Conservation (phyloP, 2,113 vertebrate genomes). For the Tachycineta bicolor region DNA sequence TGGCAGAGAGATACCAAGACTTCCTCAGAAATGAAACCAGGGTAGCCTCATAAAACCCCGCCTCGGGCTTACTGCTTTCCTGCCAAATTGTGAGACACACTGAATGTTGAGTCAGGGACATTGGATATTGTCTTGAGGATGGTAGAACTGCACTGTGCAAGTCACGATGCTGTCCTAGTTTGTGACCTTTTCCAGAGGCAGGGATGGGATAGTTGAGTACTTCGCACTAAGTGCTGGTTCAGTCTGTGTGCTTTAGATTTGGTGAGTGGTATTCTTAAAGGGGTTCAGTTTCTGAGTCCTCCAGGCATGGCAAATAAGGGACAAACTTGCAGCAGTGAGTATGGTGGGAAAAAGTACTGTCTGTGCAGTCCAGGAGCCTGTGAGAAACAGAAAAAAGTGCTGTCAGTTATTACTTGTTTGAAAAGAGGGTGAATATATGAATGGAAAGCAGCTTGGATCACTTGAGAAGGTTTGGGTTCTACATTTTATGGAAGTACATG, state of each 20-base stretch:
- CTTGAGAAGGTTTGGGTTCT: background rate
- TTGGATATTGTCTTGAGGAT: background rate
- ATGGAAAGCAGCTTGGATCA: background rate
- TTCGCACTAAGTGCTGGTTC: background rate
- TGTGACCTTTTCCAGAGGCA: background rate
- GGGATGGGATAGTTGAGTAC: background rate
- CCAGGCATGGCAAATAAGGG: background rate
- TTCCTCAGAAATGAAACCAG: background rate
- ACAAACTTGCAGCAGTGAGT: background rate
- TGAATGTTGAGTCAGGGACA: background rate
- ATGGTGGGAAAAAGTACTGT: background rate
- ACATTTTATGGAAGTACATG: background rate
- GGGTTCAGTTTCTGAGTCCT: background rate
- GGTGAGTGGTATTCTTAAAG: background rate
- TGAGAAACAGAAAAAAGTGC: background rate
- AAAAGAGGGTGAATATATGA: background rate
- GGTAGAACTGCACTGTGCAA: background rate
- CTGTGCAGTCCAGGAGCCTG: background rate
- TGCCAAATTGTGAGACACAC: background rate
- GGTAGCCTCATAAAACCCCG: background rate
- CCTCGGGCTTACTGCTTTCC: background rate
- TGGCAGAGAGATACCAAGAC: background rate
- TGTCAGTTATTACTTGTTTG: background rate
- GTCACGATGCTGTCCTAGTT: background rate
- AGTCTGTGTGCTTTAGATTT: background rate